phyloP scores from a whole-genome alignment of 2,888 invertebrate genomes.

The Nephrocerus scutellatus region DNA sequence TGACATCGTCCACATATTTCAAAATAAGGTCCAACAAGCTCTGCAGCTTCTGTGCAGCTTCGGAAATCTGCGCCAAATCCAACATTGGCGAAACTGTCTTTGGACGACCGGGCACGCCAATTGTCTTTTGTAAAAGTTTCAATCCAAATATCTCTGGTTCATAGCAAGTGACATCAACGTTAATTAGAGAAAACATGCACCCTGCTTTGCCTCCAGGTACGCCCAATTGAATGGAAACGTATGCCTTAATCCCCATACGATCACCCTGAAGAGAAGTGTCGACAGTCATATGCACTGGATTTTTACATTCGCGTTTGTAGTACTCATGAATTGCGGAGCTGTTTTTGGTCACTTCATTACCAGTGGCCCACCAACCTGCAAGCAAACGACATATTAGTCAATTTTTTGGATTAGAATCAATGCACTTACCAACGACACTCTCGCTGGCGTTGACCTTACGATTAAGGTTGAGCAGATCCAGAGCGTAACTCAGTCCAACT shows the following conservation, averaged over 20 bases:
- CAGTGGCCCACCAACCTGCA: too few species aligned
- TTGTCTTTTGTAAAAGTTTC: conserved; percentile 72
- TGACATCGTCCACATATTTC: conserved; percentile 78
- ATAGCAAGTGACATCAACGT: conserved; percentile 73
- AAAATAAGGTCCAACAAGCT: conserved; percentile 64
- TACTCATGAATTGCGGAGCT: conserved; percentile 92
- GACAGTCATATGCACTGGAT: conserved; percentile 83
- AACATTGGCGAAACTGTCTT: conserved; percentile 57
- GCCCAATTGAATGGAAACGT: conserved; percentile 79
- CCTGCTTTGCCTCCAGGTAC: conserved; percentile 83
- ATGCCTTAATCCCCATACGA: conserved; percentile 84
- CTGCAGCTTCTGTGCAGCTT: conserved; percentile 66
- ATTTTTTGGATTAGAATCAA: too few species aligned
- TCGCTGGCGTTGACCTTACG: conserved; percentile 81
- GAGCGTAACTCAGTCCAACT: conserved; percentile 86
- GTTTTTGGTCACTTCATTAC: conserved; percentile 87
- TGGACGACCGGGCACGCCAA: conserved; percentile 48
- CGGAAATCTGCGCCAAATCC: conserved; percentile 68
- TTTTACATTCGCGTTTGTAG: conserved; percentile 80
- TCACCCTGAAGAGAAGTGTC: conserved; percentile 77
- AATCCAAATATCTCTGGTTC: conserved; percentile 70
- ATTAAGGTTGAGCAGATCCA: conserved; percentile 85
- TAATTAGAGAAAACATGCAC: conserved; percentile 87
- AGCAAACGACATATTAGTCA: too few species aligned
- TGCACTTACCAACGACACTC: conserved; percentile 89